Evolutionary conservation across 2,113 vertebrate species (phyloP).

Genomic region (Pelodiscus sinensis): DNA sequence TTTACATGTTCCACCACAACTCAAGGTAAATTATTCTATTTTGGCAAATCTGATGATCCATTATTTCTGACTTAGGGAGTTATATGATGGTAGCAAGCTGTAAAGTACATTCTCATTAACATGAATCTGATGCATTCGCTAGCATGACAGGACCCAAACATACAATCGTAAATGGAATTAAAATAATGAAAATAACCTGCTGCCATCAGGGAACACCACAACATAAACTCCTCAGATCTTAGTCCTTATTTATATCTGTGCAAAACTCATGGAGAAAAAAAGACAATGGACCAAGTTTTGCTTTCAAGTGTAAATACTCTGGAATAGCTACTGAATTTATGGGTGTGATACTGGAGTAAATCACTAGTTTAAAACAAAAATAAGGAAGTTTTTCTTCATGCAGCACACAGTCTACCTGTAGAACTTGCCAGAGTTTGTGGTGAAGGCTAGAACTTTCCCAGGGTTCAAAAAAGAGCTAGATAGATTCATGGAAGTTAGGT

Average conservation of each 20-base stretch:
- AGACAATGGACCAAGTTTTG: not conserved
- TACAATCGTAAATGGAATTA: not conserved
- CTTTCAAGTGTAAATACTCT: not conserved
- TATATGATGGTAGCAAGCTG: not conserved
- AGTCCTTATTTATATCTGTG: not conserved
- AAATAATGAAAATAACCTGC: not conserved
- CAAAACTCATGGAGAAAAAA: not conserved
- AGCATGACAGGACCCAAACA: not conserved
- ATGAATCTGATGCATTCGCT: not conserved
- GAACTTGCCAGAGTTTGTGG: no score
- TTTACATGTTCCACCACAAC: not conserved
- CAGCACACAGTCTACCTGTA: no score
- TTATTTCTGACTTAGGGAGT: not conserved
- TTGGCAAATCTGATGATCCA: not conserved
- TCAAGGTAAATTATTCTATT: not conserved
- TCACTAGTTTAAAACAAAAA: no score
- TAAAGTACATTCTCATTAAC: fast-evolving
- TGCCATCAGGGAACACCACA: not conserved
- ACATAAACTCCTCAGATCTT: not conserved
- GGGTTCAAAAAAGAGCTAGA: no score
- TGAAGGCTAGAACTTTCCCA: no score
- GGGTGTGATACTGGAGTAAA: not conserved
- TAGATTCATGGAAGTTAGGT: no score
- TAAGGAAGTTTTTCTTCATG: no score
- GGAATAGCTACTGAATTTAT: not conserved